phyloP scores from a whole-genome alignment of 1,140 invertebrate genomes.

The Monochamus saltuarius region DNA sequence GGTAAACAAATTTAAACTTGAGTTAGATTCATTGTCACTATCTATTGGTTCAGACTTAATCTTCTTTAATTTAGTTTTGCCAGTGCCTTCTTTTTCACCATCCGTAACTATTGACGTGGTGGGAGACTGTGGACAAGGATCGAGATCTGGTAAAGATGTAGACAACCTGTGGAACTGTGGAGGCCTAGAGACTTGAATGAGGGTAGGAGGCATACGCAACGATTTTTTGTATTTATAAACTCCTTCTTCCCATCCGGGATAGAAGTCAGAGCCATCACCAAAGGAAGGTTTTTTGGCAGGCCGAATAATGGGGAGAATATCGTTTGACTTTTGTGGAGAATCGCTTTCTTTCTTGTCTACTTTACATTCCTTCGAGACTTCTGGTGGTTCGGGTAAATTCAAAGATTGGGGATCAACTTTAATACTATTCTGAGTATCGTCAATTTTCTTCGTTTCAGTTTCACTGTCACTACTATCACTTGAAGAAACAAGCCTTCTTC shows the following conservation, averaged over 20 bases:
- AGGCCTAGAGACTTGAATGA: slow-evolving; percentile 73
- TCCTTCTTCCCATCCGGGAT: slow-evolving; percentile 78
- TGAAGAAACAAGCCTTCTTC: slow-evolving; percentile 25
- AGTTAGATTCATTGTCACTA: slow-evolving; percentile 68
- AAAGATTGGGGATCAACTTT: neutral
- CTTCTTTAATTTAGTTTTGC: slow-evolving; percentile 26
- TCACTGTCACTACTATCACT: slow-evolving; percentile 30
- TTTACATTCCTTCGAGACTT: slow-evolving; percentile 23
- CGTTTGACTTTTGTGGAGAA: slow-evolving; percentile 16
- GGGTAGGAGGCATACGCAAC: slow-evolving; percentile 71
- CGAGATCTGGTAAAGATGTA: slow-evolving; percentile 73
- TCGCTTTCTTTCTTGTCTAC: slow-evolving; percentile 15
- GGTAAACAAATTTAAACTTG: slow-evolving; percentile 59
- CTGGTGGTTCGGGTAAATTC: neutral
- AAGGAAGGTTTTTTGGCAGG: slow-evolving; percentile 62
- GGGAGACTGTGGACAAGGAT: slow-evolving; percentile 65
- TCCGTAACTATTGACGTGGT: slow-evolving; percentile 60
- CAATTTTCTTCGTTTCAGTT: neutral
- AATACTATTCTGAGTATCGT: neutral
- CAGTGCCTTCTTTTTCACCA: slow-evolving; percentile 43
- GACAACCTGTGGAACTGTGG: slow-evolving; percentile 61
- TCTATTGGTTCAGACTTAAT: slow-evolving; percentile 58
- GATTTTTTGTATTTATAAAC: slow-evolving; percentile 79
- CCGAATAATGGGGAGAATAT: slow-evolving; percentile 23
- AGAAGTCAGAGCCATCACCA: slow-evolving; percentile 72